A percentile compares a stretch with the other conserved stretches of the same genome.
phyloP scores from a whole-genome alignment of 2,888 invertebrate species.

The Malachius bipustulatus region DNA sequence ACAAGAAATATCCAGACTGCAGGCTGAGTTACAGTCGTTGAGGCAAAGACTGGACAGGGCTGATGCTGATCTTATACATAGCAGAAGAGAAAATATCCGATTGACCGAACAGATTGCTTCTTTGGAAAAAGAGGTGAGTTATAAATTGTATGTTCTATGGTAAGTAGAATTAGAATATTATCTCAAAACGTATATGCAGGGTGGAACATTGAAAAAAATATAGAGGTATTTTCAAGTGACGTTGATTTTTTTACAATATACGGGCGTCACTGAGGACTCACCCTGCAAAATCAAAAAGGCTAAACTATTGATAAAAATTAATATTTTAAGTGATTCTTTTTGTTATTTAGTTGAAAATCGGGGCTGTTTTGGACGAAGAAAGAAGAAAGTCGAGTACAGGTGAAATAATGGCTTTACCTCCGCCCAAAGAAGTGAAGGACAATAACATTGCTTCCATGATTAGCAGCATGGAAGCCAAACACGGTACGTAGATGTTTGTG shows the following conservation, averaged over 20 bases:
- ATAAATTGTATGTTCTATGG: too few relatives aligned
- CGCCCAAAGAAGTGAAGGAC: slow-evolving; percentile 37
- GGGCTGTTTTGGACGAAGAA: slow-evolving; percentile 32
- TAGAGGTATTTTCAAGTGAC: too few relatives aligned
- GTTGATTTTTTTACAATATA: too few relatives aligned
- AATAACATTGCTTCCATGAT: slow-evolving; percentile 64
- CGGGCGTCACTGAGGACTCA: too few relatives aligned
- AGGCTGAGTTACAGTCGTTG: slow-evolving; percentile 63
- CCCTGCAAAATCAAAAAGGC: too few relatives aligned
- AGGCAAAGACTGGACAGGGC: slow-evolving; percentile 66
- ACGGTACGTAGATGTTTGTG: slow-evolving; percentile 63
- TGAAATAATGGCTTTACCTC: slow-evolving; percentile 30
- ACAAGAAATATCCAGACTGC: slow-evolving; percentile 62
- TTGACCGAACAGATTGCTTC: slow-evolving; percentile 66
- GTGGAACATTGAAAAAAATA: too few relatives aligned
- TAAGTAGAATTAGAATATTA: too few relatives aligned
- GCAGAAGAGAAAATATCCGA: slow-evolving; percentile 66
- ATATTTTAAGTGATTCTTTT: too few relatives aligned
- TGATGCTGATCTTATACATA: slow-evolving; percentile 69
- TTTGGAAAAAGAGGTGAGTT: slow-evolving; percentile 72
- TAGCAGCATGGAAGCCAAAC: slow-evolving; percentile 70
- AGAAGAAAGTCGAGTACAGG: slow-evolving; percentile 23
- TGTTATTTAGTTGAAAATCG: slow-evolving; percentile 30
- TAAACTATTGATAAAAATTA: too few relatives aligned
- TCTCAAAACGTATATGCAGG: too few relatives aligned